phyloP scores from a whole-genome alignment of 2,797 vertebrate genomes.

The Denticeps clupeoides region DNA sequence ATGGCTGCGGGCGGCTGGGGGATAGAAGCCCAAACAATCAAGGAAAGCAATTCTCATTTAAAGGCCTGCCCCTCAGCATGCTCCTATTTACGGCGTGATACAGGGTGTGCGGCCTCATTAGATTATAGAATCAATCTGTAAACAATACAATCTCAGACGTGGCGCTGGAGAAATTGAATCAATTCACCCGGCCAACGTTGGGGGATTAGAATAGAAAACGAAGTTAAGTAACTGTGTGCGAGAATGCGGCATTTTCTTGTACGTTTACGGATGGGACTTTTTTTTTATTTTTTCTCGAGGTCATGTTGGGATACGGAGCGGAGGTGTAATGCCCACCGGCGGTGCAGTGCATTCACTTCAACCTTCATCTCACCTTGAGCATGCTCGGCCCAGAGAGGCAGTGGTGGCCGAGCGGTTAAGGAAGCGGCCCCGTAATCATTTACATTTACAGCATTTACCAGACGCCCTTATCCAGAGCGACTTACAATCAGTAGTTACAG shows the following conservation, averaged over 20 bases:
- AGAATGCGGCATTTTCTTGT: too few relatives aligned
- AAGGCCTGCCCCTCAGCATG: constrained; percentile 9
- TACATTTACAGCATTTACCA: too few relatives aligned
- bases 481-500: too few relatives aligned
- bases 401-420: too few relatives aligned
- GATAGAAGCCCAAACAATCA: constrained; percentile 18
- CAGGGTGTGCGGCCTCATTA: constrained; percentile 18
- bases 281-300: too few relatives aligned
- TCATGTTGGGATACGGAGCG: too few relatives aligned
- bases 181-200: not conserved
- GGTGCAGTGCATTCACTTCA: constrained; percentile 1
- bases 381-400: constrained; percentile 2
- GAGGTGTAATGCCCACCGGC: too few relatives aligned
- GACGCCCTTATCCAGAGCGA: too few relatives aligned
- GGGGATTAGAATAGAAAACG: constrained; percentile 4
- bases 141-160: constrained; percentile 20
- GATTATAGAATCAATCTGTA: constrained; percentile 20
- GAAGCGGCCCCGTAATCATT: too few relatives aligned
- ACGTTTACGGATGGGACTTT: too few relatives aligned
- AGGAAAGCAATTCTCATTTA: constrained; percentile 19
- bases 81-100: constrained; percentile 13
- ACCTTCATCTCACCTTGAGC: constrained; percentile 16
- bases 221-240: not conserved
- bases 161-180: constrained; percentile 21
- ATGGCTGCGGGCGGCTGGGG: constrained; percentile 12